Conservation (phyloP, 2,113 vertebrate species). For the Cyprinus carpio region DNA sequence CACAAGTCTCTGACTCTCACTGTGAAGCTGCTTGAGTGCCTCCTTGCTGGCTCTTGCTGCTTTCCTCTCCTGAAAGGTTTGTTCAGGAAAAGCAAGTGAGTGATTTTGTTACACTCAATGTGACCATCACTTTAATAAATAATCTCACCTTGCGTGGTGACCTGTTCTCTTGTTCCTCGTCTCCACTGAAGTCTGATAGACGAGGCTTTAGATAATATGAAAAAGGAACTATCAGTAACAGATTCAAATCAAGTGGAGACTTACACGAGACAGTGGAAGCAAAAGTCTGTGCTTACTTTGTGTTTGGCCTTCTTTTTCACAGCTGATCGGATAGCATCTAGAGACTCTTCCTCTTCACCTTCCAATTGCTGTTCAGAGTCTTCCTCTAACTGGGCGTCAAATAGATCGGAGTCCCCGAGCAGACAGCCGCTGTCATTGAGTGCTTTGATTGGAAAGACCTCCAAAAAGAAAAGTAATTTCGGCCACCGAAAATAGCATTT, state of each 20-base stretch:
- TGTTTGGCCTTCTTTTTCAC: slow-evolving; percentile 82
- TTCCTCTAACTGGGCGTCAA: slow-evolving; percentile 71
- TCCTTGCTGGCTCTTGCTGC: slow-evolving; percentile 90
- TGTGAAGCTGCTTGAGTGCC: slow-evolving; percentile 91
- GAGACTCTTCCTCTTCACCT: slow-evolving; percentile 83
- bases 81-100: too few relatives aligned
- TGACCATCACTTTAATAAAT: not conserved
- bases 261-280: not conserved
- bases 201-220: slow-evolving; percentile 41
- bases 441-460: slow-evolving; percentile 41
- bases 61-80: slow-evolving; percentile 83
- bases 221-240: not conserved
- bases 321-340: slow-evolving; percentile 84
- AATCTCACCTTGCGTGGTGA: slow-evolving; percentile 68
- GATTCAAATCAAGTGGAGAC: not conserved
- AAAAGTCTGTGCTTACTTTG: slow-evolving; percentile 70
- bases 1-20: slow-evolving; percentile 90
- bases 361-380: slow-evolving; percentile 70
- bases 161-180: slow-evolving; percentile 59
- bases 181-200: slow-evolving; percentile 56
- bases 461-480: slow-evolving; percentile 31
- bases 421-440: slow-evolving; percentile 90
- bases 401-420: slow-evolving; percentile 89
- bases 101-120: not conserved
- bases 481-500: too few relatives aligned